Conservation (phyloP, 2,888 invertebrate genomes). For the Pheosia tremula region DNA sequence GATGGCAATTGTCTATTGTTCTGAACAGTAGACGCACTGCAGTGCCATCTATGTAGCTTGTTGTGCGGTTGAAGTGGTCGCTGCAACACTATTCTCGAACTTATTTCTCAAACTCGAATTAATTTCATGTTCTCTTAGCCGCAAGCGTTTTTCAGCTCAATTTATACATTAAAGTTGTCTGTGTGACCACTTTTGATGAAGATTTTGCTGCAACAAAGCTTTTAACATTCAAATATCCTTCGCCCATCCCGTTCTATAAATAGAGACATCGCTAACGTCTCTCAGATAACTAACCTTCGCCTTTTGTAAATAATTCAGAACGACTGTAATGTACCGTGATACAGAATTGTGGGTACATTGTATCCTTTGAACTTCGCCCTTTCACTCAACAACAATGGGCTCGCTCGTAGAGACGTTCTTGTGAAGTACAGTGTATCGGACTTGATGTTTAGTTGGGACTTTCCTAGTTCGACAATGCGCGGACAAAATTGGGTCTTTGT, state of each 20-base stretch:
- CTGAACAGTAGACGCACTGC: too few species aligned
- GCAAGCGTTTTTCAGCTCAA: neutral
- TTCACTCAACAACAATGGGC: constrained; percentile 37
- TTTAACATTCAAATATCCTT: neutral
- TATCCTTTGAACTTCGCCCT: constrained; percentile 41
- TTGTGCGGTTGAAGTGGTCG: too few species aligned
- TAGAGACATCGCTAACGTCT: constrained; percentile 15
- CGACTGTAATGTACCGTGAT: constrained; percentile 18
- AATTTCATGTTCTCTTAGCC: neutral
- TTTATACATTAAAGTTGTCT: too few species aligned
- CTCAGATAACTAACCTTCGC: constrained; percentile 23
- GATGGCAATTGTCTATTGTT: too few species aligned
- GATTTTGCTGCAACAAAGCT: neutral
- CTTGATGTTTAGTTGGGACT: constrained; percentile 22
- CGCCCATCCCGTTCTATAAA: constrained; percentile 12
- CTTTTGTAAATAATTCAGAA: constrained; percentile 37
- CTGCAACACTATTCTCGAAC: too few species aligned
- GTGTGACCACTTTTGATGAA: neutral
- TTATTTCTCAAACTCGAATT: too few species aligned
- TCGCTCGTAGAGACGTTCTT: constrained; percentile 15
- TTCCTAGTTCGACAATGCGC: constrained; percentile 25
- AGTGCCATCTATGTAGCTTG: too few species aligned
- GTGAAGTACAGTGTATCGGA: constrained; percentile 21
- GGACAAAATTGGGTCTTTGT: constrained; percentile 32
- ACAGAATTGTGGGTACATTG: constrained; percentile 36